Base-by-base conservation (phyloP, 2,888 invertebrate species). In the Chesias legatella region DNA sequence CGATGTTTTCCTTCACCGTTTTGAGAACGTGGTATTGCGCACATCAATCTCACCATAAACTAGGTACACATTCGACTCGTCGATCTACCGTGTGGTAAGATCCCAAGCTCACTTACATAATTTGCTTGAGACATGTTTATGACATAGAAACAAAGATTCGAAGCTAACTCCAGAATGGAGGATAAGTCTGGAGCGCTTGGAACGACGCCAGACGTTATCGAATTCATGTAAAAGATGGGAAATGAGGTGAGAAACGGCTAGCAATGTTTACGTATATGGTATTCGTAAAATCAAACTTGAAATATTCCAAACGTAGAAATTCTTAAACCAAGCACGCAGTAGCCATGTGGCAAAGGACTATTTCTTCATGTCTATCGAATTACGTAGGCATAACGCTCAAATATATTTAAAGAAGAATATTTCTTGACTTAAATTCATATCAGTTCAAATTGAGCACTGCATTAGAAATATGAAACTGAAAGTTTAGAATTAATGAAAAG, bases 201-300 rank as follows among this genome's bases (percentile, higher is more conserved):
- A 71, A 44, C 51, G 42, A 48, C 55, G 81, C 80, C 83, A 83
- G 64, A 60, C 67, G 62, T 79, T 80, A 79, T 79, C 78, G 76
- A 73, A 77, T 79, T 73, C 67, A 73, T 76, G 74, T 74, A 73
- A 77, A 75, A 74, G 72, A 76, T 75, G 72, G 72, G 76, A 78
- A 75, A 78, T 71, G 74, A 79, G 76, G 75, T 78, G 75, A 69
- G 53, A 59, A 60, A 56, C 49, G 51, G 48, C 51, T 30, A 41
- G 44, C 39, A 29, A 41, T 46, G 33, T 43, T 44, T 40, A 33
- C 28, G 35, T 33, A 28, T 35, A 24, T 38, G 31, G 25, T 28
- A 44, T 36, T 7, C 17, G 10, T n/a, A n/a, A 22, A 22, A 7
- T 10, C 11, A 5, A 25, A 25, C 20, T 35, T 33, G 29, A 25